Conservation (phyloP, 2,113 vertebrate genomes). For the Dromaius novaehollandiae region DNA sequence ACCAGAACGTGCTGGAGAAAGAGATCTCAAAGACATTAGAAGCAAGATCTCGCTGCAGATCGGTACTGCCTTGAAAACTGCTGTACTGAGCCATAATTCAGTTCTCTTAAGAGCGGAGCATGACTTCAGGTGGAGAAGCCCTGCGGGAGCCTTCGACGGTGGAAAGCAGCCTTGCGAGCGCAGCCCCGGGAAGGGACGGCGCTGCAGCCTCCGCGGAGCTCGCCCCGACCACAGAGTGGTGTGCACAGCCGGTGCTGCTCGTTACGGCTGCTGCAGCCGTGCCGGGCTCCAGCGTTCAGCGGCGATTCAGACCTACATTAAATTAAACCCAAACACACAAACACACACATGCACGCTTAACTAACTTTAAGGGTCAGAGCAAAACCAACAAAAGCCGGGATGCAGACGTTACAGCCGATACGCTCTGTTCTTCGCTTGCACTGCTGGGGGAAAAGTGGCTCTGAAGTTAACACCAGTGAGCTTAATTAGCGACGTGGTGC, state of each 20-base stretch:
- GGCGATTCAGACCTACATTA: conserved; percentile 24
- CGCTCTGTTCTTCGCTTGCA: neutral
- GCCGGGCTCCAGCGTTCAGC: conserved; percentile 31
- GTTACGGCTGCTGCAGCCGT: conserved; percentile 17
- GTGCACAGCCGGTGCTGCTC: conserved; percentile 17
- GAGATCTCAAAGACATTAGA: neutral
- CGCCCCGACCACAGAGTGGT: neutral
- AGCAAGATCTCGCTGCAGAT: neutral
- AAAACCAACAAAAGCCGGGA: conserved; percentile 33
- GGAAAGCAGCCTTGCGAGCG: neutral
- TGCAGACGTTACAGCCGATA: neutral
- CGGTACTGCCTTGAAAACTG: neutral
- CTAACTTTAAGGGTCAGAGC: conserved; percentile 32
- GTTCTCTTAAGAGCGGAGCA: neutral
- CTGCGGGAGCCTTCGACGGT: neutral
- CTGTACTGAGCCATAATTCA: neutral
- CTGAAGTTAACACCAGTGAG: neutral
- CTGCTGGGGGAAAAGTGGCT: neutral
- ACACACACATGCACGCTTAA: neutral
- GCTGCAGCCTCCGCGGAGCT: neutral
- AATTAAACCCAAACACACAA: conserved; percentile 35
- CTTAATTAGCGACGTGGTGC: neutral
- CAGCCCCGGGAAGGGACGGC: neutral
- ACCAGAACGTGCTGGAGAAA: neutral
- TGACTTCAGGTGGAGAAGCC: neutral